Percentiles rank a stretch among this genome's conserved stretches.
Evolutionary conservation across 2,797 vertebrate species (phyloP).

Genomic region (Spheniscus humboldti): DNA sequence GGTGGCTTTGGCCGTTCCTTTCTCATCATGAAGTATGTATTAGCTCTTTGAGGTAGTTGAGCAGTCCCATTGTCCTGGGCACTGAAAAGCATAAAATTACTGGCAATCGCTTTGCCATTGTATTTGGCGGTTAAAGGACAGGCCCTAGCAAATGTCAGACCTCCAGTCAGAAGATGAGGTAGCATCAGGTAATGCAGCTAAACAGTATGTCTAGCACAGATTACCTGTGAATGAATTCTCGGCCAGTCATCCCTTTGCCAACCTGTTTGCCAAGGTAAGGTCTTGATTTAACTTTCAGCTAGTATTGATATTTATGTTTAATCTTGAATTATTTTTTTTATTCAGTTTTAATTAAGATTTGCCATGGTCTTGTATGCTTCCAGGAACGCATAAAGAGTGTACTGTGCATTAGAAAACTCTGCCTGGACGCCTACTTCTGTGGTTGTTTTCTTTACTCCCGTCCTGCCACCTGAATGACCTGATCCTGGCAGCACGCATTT

Average conservation of each 20-base stretch:
- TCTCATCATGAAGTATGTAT: neutral
- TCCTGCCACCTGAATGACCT: neutral
- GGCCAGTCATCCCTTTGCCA: neutral
- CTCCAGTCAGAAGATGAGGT: neutral
- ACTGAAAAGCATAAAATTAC: slow-evolving; percentile 1
- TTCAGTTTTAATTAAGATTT: neutral
- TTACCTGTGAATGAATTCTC: neutral
- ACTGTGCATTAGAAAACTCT: neutral
- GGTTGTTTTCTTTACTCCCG: neutral
- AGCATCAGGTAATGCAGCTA: neutral
- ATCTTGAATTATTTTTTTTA: neutral
- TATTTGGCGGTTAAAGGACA: neutral
- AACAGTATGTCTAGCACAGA: neutral
- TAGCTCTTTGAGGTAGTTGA: neutral
- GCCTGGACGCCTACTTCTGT: neutral
- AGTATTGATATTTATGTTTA: neutral
- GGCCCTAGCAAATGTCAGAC: neutral
- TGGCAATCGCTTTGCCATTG: slow-evolving; percentile 9
- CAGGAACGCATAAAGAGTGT: neutral
- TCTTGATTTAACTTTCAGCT: neutral
- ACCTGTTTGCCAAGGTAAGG: neutral
- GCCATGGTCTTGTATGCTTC: neutral
- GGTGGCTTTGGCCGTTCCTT: neutral
- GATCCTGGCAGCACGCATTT: neutral
- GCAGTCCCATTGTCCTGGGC: neutral